A percentile compares a stretch with the other conserved stretches of the same genome.
These are phyloP conservation scores for Megaptera novaeangliae DNA, from an alignment of 2,113 vertebrate genomes.

Conservation along the genomic window DNA sequence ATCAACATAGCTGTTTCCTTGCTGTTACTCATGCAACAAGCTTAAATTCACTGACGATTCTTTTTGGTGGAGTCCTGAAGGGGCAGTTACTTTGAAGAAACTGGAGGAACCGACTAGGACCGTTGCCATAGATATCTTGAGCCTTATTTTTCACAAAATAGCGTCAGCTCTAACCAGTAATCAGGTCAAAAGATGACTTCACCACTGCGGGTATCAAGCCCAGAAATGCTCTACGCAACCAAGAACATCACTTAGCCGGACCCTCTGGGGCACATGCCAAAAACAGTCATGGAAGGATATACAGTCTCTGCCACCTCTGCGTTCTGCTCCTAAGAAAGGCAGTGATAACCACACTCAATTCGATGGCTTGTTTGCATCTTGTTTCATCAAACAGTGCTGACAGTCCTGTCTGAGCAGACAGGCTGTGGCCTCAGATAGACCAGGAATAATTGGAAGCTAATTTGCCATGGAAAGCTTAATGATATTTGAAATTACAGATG, in stretches of 20 bases:
- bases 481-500: slow-evolving; percentile 68
- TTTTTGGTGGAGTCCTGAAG: neutral
- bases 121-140: neutral
- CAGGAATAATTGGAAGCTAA: slow-evolving; percentile 66
- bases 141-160: neutral
- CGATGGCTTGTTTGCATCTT: neutral
- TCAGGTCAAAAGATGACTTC: slow-evolving; percentile 1
- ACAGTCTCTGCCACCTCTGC: neutral
- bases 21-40: neutral
- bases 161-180: neutral
- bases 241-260: neutral
- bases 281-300: neutral
- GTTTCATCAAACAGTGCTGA: neutral
- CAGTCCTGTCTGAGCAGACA: neutral
- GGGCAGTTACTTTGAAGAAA: slow-evolving; percentile 10
- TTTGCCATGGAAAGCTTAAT: slow-evolving; percentile 72
- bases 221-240: neutral
- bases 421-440: slow-evolving; percentile 8
- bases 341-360: neutral
- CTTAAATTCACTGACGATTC: neutral
- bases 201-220: neutral
- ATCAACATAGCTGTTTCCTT: neutral
- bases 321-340: neutral
- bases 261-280: neutral
- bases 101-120: neutral